Evolutionary conservation across 2,888 invertebrate genomes (phyloP).

Genomic region (Chelonus formosanus): DNA sequence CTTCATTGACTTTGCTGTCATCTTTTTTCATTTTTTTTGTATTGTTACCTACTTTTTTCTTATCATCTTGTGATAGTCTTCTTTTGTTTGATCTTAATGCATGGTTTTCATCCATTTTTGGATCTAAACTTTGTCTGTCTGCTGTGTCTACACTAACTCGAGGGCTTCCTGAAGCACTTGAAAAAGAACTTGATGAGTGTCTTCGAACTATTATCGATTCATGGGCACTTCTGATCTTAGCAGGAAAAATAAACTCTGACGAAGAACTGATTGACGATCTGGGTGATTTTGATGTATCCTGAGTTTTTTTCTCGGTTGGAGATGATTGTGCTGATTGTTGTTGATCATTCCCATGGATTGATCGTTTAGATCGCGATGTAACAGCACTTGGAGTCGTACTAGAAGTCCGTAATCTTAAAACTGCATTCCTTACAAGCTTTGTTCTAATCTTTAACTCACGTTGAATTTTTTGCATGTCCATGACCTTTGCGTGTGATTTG

Average conservation of each 20-base stretch:
- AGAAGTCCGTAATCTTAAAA: conserved; percentile 67
- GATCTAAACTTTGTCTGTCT: conserved; percentile 35
- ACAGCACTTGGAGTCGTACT: conserved; percentile 67
- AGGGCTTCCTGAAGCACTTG: conserved; percentile 75
- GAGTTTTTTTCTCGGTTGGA: conserved; percentile 43
- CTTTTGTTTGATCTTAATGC: conserved; percentile 49
- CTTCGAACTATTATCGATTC: conserved; percentile 83
- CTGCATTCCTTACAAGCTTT: conserved; percentile 72
- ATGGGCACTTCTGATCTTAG: conserved; percentile 69
- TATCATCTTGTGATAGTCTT: conserved; percentile 51
- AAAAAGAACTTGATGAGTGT: conserved; percentile 85
- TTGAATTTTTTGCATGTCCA: conserved; percentile 61
- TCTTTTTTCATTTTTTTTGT: conserved; percentile 32
- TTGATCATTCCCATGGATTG: conserved; percentile 57
- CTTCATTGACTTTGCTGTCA: conserved; percentile 22
- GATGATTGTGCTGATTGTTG: conserved; percentile 1
- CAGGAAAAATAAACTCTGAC: conserved; percentile 55
- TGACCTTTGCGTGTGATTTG: conserved; percentile 59
- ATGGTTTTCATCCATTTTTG: conserved; percentile 39
- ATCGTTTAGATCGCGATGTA: conserved; percentile 66
- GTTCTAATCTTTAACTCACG: conserved; percentile 65
- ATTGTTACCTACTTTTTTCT: conserved; percentile 31
- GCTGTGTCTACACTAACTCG: conserved; percentile 66
- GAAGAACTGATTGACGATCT: conserved; percentile 42
- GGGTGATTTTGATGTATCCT: conserved; percentile 33